Evolutionary conservation across 2,797 vertebrate genomes (phyloP).

Genomic region (Lepidocolaptes lacrymiger): DNA sequence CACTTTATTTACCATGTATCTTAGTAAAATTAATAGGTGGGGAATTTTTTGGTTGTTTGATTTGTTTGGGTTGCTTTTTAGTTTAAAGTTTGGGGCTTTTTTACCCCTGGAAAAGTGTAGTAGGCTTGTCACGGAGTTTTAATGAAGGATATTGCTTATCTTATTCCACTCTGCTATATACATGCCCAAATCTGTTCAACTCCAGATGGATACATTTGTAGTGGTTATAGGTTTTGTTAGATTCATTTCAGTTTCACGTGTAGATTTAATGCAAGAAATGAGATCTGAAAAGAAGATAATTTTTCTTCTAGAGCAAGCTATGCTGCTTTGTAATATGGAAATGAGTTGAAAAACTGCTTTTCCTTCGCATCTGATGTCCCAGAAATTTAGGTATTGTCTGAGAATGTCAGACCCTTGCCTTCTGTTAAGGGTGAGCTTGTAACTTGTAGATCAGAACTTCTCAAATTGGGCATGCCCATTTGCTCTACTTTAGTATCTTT

Average conservation of each 20-base stretch:
- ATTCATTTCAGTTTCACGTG: background rate
- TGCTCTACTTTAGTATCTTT: background rate
- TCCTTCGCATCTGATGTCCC: background rate
- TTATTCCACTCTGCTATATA: background rate
- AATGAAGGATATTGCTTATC: background rate
- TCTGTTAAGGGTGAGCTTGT: background rate
- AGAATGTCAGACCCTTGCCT: background rate
- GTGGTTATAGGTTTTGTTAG: background rate
- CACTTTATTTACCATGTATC: background rate
- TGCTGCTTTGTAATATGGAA: background rate
- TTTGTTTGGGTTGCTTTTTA: background rate
- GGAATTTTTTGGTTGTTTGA: accelerated
- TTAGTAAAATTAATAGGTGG: background rate
- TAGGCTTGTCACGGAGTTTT: background rate
- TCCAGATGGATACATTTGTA: background rate
- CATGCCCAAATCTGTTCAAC: background rate
- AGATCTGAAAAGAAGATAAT: background rate
- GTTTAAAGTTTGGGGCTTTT: background rate
- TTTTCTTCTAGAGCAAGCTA: background rate
- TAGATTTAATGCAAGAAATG: background rate
- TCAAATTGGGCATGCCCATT: background rate
- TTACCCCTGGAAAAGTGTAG: accelerated
- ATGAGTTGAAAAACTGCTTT: background rate
- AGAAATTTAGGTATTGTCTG: background rate
- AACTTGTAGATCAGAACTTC: background rate